Evolutionary conservation across 2,113 vertebrate genomes (phyloP).

Genomic region (Vimba vimba): DNA sequence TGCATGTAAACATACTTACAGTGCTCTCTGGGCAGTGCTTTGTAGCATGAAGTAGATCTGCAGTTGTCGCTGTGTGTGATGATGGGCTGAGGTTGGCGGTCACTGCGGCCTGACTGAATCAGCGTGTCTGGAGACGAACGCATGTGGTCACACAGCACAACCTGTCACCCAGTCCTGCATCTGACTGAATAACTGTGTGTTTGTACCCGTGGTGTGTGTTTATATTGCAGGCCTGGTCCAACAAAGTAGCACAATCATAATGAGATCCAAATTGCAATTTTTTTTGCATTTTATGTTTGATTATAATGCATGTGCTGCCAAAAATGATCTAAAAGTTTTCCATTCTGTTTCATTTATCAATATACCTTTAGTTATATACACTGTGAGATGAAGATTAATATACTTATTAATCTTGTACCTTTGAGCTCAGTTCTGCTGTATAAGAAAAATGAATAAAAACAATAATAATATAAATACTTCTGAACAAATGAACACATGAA

Average conservation of each 20-base stretch:
- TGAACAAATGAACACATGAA: neutral
- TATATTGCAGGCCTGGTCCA: slow-evolving; percentile 13
- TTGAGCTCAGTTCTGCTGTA: neutral
- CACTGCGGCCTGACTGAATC: neutral
- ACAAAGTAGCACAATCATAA: neutral
- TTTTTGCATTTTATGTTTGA: neutral
- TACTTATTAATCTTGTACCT: neutral
- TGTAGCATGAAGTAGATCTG: neutral
- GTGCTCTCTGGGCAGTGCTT: neutral
- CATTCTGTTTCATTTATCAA: neutral
- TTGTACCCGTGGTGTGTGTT: neutral
- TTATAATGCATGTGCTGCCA: neutral
- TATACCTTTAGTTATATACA: too few species aligned
- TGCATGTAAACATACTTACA: neutral
- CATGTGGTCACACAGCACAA: slow-evolving; percentile 38
- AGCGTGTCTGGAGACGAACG: neutral
- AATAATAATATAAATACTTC: neutral
- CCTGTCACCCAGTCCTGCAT: neutral
- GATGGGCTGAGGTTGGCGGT: neutral
- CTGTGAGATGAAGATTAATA: too few species aligned
- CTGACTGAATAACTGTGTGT: neutral
- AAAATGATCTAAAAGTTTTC: neutral
- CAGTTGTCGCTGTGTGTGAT: neutral
- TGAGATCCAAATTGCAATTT: neutral
- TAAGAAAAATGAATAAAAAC: neutral